A percentile compares a stretch with the other conserved stretches of the same genome.
Conservation (phyloP, 2,797 vertebrate species). For the Cyclopterus lumpus region DNA sequence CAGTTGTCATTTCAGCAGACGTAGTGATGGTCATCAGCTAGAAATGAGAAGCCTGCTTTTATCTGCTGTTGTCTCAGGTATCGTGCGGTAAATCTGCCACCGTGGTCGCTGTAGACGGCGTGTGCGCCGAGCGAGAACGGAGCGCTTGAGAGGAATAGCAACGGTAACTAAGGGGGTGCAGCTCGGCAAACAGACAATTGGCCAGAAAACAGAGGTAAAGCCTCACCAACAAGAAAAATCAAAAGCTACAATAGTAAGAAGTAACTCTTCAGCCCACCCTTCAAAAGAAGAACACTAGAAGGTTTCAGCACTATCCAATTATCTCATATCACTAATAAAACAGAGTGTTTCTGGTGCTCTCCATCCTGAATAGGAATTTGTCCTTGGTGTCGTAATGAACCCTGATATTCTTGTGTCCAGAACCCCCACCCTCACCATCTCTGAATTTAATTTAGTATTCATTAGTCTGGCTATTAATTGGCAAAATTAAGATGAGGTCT, state of each 20-base stretch:
- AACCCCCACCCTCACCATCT: conserved; percentile 30
- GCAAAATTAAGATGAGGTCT: conserved; percentile 55
- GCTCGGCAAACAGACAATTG: background rate
- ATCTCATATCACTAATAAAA: conserved; percentile 15
- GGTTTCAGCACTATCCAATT: conserved; percentile 14
- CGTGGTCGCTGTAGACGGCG: background rate
- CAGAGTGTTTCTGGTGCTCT: conserved; percentile 9
- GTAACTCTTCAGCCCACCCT: background rate
- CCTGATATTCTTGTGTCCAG: conserved; percentile 40
- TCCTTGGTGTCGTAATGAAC: conserved; percentile 61
- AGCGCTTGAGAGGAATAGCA: background rate
- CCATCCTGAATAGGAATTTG: conserved; percentile 40
- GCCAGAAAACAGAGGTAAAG: background rate
- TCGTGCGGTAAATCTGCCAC: background rate
- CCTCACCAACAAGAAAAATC: fast-evolving
- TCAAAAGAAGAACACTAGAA: background rate
- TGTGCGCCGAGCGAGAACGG: background rate
- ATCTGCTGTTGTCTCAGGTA: background rate
- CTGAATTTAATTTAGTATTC: conserved; percentile 60
- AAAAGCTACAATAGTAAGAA: background rate
- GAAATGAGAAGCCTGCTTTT: background rate
- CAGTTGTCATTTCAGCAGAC: background rate
- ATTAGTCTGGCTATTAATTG: conserved; percentile 61
- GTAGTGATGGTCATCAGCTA: background rate
- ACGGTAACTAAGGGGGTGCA: background rate